phyloP scores from a whole-genome alignment of 2,888 invertebrate genomes.

The Tinea trinotella region DNA sequence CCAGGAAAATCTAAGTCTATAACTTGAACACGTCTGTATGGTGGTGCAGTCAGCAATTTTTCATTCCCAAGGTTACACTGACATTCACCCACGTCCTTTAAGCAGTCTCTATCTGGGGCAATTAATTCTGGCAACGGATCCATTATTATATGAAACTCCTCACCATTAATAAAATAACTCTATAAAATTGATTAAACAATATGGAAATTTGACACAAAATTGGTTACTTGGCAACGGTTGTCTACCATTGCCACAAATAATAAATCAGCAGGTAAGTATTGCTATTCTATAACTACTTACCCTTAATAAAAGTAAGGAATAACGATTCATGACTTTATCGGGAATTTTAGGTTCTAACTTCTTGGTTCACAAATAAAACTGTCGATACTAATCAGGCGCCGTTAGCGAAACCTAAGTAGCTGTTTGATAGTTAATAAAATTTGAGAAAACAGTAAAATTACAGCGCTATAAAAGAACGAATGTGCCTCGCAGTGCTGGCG shows the following conservation, averaged over 20 bases:
- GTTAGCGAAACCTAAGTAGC: conserved; percentile 45
- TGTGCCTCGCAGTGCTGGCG: conserved; percentile 66
- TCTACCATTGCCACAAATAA: no score
- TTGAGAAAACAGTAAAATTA: conserved; percentile 73
- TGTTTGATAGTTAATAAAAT: conserved; percentile 71
- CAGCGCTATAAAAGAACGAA: conserved; percentile 68
- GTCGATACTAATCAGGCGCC: conserved; percentile 5
- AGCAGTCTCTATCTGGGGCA: conserved; percentile 35
- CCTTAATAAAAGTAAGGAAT: no score
- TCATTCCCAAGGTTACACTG: conserved; percentile 63
- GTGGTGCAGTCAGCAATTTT: conserved; percentile 57
- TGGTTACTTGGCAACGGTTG: conserved; percentile 8
- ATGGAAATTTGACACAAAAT: conserved; percentile 1
- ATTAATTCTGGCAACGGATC: conserved; percentile 29
- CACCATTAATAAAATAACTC: not conserved
- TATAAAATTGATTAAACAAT: not conserved
- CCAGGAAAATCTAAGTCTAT: conserved; percentile 35
- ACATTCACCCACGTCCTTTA: conserved; percentile 42
- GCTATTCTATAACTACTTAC: no score
- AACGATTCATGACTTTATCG: no score
- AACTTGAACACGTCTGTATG: conserved; percentile 35
- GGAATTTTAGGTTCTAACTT: no score
- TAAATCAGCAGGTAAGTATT: no score
- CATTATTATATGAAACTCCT: no score
- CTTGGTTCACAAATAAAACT: not conserved